A percentile compares a stretch with the other conserved stretches of the same genome.
phyloP scores from a whole-genome alignment of 2,888 invertebrate species.

The Melangyna quadrimaculata region DNA sequence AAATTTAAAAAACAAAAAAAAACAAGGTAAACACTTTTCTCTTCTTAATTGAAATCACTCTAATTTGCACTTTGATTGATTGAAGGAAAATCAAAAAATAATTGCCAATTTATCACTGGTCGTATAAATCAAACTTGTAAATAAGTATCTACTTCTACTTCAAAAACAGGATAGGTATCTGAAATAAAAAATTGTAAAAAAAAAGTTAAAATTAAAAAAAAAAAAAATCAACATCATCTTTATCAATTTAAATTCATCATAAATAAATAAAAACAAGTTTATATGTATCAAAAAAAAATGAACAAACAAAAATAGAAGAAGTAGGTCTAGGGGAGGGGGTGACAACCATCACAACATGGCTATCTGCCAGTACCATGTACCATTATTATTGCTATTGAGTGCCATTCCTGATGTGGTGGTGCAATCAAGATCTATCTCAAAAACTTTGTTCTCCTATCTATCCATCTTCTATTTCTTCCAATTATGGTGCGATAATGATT shows the following conservation, averaged over 20 bases:
- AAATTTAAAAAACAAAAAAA: background rate
- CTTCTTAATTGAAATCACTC: background rate
- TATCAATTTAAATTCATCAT: background rate
- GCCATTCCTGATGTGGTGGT: background rate
- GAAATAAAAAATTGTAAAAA: background rate
- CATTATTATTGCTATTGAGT: background rate
- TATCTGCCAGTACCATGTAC: constrained; percentile 1
- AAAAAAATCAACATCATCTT: background rate
- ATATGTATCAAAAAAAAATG: background rate
- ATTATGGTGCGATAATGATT: constrained; percentile 62
- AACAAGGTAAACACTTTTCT: background rate
- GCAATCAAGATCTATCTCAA: constrained; percentile 28
- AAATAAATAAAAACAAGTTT: background rate
- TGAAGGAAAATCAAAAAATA: background rate
- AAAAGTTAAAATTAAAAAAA: background rate
- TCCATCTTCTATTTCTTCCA: constrained; percentile 41
- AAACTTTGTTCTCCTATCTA: constrained; percentile 10
- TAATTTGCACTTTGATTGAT: background rate
- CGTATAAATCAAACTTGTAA: background rate
- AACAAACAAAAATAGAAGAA: background rate
- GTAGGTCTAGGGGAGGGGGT: background rate
- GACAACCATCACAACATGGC: background rate
- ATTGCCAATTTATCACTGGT: background rate
- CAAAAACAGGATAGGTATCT: constrained; percentile 11
- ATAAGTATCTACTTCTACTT: background rate